These are phyloP conservation scores for Neotoma lepida DNA, from an alignment of 2,113 vertebrate genomes.

Conservation along the genomic window DNA sequence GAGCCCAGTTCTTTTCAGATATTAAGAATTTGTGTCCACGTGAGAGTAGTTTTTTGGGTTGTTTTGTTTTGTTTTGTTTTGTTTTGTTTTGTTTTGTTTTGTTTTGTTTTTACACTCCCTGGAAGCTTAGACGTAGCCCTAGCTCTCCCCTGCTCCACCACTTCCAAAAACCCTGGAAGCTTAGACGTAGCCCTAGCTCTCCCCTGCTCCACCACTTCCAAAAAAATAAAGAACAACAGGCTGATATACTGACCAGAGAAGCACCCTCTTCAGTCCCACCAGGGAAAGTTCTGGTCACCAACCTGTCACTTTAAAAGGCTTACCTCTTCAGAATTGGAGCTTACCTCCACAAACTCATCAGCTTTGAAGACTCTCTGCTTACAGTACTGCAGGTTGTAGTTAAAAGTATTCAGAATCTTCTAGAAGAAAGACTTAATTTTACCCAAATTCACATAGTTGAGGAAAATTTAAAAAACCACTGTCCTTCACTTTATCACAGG, in stretches of 20 bases:
- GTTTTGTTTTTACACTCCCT: conserved; percentile 63
- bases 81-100: no score
- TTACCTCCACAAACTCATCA: not conserved
- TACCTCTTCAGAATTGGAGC: not conserved
- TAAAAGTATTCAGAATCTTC: not conserved
- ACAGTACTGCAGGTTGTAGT: conserved; percentile 7
- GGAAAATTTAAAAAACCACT: not conserved
- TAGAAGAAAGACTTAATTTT: not conserved
- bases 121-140: conserved; percentile 72
- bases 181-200: conserved; percentile 65
- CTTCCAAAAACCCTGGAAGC: conserved; percentile 73
- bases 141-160: conserved; percentile 58
- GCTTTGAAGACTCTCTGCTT: conserved; percentile 42
- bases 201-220: conserved; percentile 26
- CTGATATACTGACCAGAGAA: not conserved
- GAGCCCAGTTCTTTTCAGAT: conserved; percentile 63
- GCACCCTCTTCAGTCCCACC: not conserved
- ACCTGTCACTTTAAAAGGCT: not conserved
- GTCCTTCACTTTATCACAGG: not conserved
- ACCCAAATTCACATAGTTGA: not conserved
- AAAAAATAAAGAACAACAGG: conserved; percentile 52
- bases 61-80: conserved; percentile 13
- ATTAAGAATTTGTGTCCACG: not conserved
- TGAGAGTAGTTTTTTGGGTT: conserved; percentile 58
- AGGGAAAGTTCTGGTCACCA: not conserved